phyloP scores from a whole-genome alignment of 2,888 invertebrate species.

The Tachystola acroxantha region DNA sequence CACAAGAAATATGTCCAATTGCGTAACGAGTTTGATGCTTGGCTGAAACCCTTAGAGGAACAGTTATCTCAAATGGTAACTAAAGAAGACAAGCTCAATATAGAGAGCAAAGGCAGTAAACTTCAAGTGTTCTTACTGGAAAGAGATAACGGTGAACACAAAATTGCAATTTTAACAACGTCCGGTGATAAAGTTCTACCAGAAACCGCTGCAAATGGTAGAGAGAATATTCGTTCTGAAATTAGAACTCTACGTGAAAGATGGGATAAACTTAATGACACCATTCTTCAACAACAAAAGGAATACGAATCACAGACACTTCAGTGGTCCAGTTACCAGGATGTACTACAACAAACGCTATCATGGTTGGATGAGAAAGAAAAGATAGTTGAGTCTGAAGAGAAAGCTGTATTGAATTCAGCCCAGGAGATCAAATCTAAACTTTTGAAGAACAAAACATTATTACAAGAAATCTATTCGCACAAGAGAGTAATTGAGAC shows the following conservation, averaged over 20 bases:
- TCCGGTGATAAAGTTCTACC: conserved; percentile 94
- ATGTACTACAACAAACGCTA: conserved; percentile 88
- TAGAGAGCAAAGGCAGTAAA: conserved; percentile 82
- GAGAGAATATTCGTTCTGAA: conserved; percentile 93
- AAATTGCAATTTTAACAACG: conserved; percentile 84
- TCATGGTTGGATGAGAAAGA: conserved; percentile 94
- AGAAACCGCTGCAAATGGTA: conserved; percentile 93
- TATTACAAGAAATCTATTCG: conserved; percentile 92
- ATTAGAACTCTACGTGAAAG: conserved; percentile 88
- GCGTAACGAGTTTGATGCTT: conserved; percentile 84
- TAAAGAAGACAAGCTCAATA: conserved; percentile 81
- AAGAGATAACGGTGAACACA: conserved; percentile 89
- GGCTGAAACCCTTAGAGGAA: conserved; percentile 87
- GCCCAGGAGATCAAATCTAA: conserved; percentile 92
- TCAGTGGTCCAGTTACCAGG: conserved; percentile 91
- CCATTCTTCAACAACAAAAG: conserved; percentile 90
- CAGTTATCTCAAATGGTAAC: conserved; percentile 80
- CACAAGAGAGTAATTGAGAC: conserved; percentile 95
- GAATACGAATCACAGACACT: conserved; percentile 89
- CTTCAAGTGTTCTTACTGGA: conserved; percentile 87
- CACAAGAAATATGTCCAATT: conserved; percentile 88
- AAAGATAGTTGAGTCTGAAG: conserved; percentile 84
- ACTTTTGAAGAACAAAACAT: conserved; percentile 89
- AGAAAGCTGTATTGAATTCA: conserved; percentile 84
- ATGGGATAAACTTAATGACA: conserved; percentile 93